These are phyloP conservation scores for Pangasianodon hypophthalmus DNA, from an alignment of 2,113 vertebrate genomes.

Conservation along the genomic window DNA sequence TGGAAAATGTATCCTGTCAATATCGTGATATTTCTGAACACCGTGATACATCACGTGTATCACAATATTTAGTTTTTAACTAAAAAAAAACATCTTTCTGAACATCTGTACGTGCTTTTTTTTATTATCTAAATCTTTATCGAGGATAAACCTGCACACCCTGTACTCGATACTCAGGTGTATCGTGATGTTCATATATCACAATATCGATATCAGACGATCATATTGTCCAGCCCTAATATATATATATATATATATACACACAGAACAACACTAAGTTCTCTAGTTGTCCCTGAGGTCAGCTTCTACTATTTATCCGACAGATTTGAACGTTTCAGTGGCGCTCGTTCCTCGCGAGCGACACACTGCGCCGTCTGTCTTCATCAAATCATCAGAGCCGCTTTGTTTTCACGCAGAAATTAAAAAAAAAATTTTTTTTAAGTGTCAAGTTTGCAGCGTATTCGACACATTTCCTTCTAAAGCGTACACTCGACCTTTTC, in stretches of 20 bases:
- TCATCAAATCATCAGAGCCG: background rate
- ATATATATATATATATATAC: no score
- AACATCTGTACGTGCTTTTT: background rate
- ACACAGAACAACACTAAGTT: constrained; percentile 1
- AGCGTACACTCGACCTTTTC: background rate
- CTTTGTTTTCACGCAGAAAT: background rate
- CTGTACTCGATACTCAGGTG: background rate
- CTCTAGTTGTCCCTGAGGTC: constrained; percentile 12
- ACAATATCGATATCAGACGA: background rate
- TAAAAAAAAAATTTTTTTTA: background rate
- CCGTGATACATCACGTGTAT: background rate
- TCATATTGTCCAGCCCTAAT: background rate
- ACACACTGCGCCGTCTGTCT: background rate
- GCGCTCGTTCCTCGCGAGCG: background rate
- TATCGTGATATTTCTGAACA: background rate
- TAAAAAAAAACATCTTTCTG: background rate
- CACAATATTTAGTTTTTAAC: background rate
- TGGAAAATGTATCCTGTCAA: background rate
- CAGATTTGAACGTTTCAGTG: background rate
- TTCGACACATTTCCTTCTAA: background rate
- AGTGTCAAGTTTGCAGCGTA: background rate
- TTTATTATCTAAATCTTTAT: background rate
- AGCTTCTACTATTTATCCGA: background rate
- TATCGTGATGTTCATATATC: background rate
- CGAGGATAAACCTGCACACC: background rate